Evolutionary conservation across 2,888 invertebrate species (phyloP).

Genomic region (Drosophila pseudotakahashii): DNA sequence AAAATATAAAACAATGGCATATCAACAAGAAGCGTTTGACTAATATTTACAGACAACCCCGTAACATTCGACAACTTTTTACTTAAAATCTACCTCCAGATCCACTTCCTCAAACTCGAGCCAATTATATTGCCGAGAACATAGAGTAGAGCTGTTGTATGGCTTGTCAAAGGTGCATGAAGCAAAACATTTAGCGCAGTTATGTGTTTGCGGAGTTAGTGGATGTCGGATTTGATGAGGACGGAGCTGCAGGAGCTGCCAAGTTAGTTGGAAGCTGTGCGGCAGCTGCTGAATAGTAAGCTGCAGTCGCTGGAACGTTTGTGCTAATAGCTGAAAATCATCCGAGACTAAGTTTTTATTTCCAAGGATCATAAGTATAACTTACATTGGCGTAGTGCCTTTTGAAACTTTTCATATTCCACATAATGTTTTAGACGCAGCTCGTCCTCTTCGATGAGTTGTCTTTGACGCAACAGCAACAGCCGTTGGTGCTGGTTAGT

Average conservation of each 20-base stretch:
- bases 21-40: constrained; percentile 72
- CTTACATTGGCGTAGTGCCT: constrained; percentile 82
- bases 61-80: constrained; percentile 60
- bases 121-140: constrained; percentile 48
- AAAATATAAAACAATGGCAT: constrained; percentile 65
- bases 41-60: constrained; percentile 76
- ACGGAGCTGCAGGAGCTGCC: constrained; percentile 56
- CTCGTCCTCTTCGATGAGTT: constrained; percentile 84
- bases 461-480: constrained; percentile 82
- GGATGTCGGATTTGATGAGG: constrained; percentile 64
- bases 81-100: constrained; percentile 59
- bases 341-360: neutral
- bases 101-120: constrained; percentile 42
- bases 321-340: constrained; percentile 64
- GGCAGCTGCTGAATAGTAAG: constrained; percentile 71
- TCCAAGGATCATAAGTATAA: neutral
- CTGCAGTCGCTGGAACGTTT: constrained; percentile 68
- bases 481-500: constrained; percentile 83
- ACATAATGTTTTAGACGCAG: constrained; percentile 83
- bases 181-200: constrained; percentile 38
- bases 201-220: constrained; percentile 66
- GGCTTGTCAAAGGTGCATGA: constrained; percentile 66
- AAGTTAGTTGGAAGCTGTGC: constrained; percentile 65
- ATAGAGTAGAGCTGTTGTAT: constrained; percentile 54
- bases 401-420: constrained; percentile 84